A percentile compares a stretch with the other conserved stretches of the same genome.
These are phyloP conservation scores for Cetoscarus ocellatus DNA, from an alignment of 2,797 vertebrate species.

Conservation along the genomic window DNA sequence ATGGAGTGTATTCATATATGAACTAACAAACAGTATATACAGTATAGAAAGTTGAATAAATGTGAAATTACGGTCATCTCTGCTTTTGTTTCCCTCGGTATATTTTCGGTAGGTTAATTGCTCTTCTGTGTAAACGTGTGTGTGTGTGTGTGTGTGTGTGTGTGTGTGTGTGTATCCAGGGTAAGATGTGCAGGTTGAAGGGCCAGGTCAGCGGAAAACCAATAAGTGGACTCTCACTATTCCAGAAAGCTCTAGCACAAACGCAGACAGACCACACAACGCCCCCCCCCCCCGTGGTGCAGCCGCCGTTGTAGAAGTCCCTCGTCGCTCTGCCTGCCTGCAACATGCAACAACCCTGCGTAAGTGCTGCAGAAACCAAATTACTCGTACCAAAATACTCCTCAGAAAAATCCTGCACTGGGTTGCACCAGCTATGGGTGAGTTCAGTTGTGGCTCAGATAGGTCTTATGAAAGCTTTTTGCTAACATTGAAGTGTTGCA, in stretches of 20 bases:
- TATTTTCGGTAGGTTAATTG: conserved; percentile 72
- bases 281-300: conserved; percentile 47
- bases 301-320: conserved; percentile 67
- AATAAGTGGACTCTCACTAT: conserved; percentile 55
- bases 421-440: too few species aligned
- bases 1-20: conserved; percentile 75
- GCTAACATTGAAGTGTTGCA: too few species aligned
- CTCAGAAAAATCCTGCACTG: conserved; percentile 17
- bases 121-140: conserved; percentile 67
- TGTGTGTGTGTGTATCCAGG: conserved; percentile 59
- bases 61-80: conserved; percentile 78
- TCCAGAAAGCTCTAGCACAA: conserved; percentile 62
- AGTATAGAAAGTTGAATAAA: conserved; percentile 81
- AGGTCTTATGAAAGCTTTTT: too few species aligned
- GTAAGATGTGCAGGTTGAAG: conserved; percentile 57
- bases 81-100: conserved; percentile 77
- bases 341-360: conserved; percentile 53
- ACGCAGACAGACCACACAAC: conserved; percentile 29
- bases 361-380: conserved; percentile 57
- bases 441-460: too few species aligned
- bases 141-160: conserved; percentile 56
- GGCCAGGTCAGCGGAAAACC: conserved; percentile 37
- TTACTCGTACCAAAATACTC: conserved; percentile 26
- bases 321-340: not conserved
- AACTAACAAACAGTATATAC: conserved; percentile 71